Evolutionary conservation across 2,113 vertebrate genomes (phyloP).

Genomic region (Pelecanus crispus): DNA sequence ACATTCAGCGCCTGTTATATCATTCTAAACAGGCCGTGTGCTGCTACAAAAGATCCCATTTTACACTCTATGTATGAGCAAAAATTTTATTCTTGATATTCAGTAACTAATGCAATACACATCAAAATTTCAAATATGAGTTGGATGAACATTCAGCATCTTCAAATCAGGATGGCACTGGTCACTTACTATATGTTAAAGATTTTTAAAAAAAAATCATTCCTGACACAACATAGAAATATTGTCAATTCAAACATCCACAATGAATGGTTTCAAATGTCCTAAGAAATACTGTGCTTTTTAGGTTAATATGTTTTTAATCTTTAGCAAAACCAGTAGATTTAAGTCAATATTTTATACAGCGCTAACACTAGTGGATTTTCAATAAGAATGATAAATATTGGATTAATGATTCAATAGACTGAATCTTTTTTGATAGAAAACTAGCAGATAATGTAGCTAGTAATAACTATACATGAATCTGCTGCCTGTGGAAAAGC

Average conservation of each 20-base stretch:
- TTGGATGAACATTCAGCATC: constrained; percentile 72
- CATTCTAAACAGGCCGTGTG: constrained; percentile 78
- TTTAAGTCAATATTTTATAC: constrained; percentile 72
- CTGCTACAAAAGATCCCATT: constrained; percentile 80
- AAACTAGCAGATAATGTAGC: constrained; percentile 68
- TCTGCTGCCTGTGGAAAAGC: constrained; percentile 56
- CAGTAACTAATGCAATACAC: constrained; percentile 74
- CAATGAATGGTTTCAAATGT: constrained; percentile 70
- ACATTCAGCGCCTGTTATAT: constrained; percentile 80
- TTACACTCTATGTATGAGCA: constrained; percentile 70
- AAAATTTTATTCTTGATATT: constrained; percentile 77
- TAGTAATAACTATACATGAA: constrained; percentile 71
- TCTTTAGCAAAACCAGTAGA: constrained; percentile 68
- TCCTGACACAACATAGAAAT: constrained; percentile 58
- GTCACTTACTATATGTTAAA: constrained; percentile 60
- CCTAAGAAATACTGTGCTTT: constrained; percentile 68
- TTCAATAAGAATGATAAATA: constrained; percentile 74
- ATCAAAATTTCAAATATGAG: constrained; percentile 75
- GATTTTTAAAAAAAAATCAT: constrained; percentile 4
- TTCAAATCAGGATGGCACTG: constrained; percentile 54
- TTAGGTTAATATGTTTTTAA: constrained; percentile 72
- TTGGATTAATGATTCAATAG: constrained; percentile 74
- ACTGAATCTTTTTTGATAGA: constrained; percentile 70
- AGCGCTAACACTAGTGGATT: constrained; percentile 62
- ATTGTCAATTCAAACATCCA: constrained; percentile 67